phyloP scores from a whole-genome alignment of 2,888 invertebrate genomes.

The Ashinkailepas kermadecensis region DNA sequence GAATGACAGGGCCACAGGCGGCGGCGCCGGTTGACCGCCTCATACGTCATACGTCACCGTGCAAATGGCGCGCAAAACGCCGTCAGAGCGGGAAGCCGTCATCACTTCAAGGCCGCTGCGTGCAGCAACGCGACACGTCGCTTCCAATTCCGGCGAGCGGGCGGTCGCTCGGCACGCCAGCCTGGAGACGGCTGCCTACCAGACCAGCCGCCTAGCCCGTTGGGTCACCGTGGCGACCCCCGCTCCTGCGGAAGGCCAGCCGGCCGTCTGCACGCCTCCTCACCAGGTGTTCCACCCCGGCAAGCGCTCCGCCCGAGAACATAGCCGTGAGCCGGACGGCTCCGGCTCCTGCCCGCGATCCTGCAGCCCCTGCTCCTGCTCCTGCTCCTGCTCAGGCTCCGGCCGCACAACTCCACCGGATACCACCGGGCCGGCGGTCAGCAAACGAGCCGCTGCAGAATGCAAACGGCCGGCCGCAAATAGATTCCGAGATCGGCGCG shows the following conservation, averaged over 20 bases:
- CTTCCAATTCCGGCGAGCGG: neutral
- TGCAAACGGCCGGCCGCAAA: neutral
- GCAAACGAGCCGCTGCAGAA: neutral
- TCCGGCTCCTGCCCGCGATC: no score
- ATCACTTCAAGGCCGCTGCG: constrained; percentile 4
- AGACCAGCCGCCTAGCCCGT: neutral
- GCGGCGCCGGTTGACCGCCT: no score
- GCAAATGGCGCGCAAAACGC: constrained; percentile 18
- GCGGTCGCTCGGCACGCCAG: neutral
- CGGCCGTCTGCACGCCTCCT: no score
- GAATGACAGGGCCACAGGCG: no score
- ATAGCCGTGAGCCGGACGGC: no score
- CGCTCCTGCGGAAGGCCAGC: no score
- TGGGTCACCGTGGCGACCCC: no score
- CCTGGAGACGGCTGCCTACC: neutral
- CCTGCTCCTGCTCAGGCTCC: neutral
- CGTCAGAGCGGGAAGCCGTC: neutral
- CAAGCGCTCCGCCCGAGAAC: no score
- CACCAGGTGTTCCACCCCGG: no score
- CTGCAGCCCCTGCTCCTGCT: no score
- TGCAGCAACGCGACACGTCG: neutral
- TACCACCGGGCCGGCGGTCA: neutral
- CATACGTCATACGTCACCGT: neutral
- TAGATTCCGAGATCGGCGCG: neutral
- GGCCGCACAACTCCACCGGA: neutral